Evolutionary conservation across 2,797 vertebrate genomes (phyloP), one percentile per base, ranked within the genome.

Genomic region (Sorex maritimensis): DNA sequence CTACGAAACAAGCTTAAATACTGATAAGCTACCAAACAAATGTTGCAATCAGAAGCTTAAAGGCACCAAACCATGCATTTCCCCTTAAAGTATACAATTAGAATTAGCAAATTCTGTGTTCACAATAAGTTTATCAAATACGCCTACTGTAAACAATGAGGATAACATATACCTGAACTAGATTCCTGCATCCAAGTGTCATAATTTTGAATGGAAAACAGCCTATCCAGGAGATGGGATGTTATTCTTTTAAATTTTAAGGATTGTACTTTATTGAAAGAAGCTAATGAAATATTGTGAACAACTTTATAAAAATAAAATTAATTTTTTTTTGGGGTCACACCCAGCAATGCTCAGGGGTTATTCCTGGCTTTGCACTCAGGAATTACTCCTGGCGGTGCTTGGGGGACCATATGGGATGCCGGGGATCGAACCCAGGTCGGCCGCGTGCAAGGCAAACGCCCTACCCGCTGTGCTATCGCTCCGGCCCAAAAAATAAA

Each of bases 31-130:
- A 65, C 74, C 3, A 24, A 68, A 61, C 4, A 85, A 91, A 65
- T 91, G 49, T 72, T 93, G 28, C 65, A 75, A 78, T 3, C 87
- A 89, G 86, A 94, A 49, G 2, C 38, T 94, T 81, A 77, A 0
- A 46, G 87, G 30, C 82, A 63, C 26, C 46, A 75, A 92, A 78
- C 11, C 15, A 10, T 52, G 0, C 17, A 61, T 92, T 89, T 92
- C n/a, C 19, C 4, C 21, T 83, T 81, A 58, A 46, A 95, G 7
- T 34, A 73, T 28, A 65, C 10, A 23, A 77, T 92, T 44, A 74
- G 34, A 67, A 71, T 81, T 78, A 30, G 74, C 23, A 72, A 84
- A 67, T 68, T 71, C 84, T 71, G 6, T 69, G 14, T 91, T 91
- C 63, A 77, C 2, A 19, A 52, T 52, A 23, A 89, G 34, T 81